phyloP scores from a whole-genome alignment of 2,888 invertebrate genomes.

The Julus scandinavius region DNA sequence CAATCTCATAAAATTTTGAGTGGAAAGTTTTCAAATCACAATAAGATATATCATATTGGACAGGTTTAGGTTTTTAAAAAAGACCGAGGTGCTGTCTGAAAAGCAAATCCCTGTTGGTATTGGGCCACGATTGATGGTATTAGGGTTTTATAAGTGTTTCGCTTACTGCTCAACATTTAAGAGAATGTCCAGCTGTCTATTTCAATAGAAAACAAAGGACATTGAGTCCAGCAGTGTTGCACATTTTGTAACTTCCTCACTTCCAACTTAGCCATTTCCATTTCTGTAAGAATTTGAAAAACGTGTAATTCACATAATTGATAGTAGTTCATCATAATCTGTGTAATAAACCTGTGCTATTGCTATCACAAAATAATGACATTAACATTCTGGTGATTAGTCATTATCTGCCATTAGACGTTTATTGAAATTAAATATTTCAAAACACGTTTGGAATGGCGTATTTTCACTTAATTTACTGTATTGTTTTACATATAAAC shows the following conservation, averaged over 20 bases:
- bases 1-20: constrained; percentile 6
- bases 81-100: not conserved
- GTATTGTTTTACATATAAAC: no score
- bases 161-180: not conserved
- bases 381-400: no score
- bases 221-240: not conserved
- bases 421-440: no score
- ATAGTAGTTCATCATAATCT: no score
- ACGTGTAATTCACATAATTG: no score
- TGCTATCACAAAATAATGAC: no score
- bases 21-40: constrained; percentile 42
- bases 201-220: not conserved
- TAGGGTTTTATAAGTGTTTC: constrained; percentile 17
- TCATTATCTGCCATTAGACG: no score
- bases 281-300: no score
- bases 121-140: constrained; percentile 23
- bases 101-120: constrained; percentile 34
- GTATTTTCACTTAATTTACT: no score
- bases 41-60: constrained; percentile 39
- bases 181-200: not conserved
- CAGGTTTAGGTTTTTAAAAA: not conserved
- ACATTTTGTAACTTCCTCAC: not conserved
- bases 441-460: no score
- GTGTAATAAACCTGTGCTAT: no score
- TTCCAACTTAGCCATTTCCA: no score